Conservation (phyloP, 2,113 vertebrate genomes). For the Phalacrocorax pelagicus region DNA sequence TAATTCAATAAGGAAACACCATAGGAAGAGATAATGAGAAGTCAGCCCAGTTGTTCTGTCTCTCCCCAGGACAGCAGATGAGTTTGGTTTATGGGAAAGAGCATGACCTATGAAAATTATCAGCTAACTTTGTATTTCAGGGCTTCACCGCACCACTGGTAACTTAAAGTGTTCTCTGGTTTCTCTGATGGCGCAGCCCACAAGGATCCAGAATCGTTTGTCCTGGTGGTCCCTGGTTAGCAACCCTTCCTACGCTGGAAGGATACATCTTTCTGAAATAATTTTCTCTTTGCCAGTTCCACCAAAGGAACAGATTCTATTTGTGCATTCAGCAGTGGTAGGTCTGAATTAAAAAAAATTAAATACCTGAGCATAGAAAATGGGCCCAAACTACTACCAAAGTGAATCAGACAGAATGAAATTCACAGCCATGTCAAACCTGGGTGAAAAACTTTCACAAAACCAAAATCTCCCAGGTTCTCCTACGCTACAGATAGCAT, state of each 20-base stretch:
- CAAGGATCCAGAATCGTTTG: background rate
- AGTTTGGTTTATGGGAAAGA: slow-evolving; percentile 71
- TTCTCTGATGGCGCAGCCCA: background rate
- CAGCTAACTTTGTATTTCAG: slow-evolving; percentile 39
- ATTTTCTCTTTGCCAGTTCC: background rate
- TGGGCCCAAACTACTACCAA: background rate
- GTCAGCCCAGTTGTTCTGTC: slow-evolving; percentile 73
- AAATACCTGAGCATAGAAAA: background rate
- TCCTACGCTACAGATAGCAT: accelerated
- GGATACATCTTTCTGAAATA: background rate
- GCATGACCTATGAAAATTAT: slow-evolving; percentile 67
- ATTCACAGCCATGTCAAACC: background rate
- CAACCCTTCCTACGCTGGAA: background rate
- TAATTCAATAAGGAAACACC: slow-evolving; percentile 86
- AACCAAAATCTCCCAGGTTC: background rate
- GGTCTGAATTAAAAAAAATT: background rate
- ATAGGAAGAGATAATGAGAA: slow-evolving; percentile 78
- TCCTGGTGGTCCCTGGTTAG: background rate
- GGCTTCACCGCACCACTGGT: background rate
- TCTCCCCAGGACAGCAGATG: slow-evolving; percentile 72
- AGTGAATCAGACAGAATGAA: background rate
- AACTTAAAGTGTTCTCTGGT: background rate
- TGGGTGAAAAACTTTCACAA: background rate
- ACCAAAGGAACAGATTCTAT: background rate
- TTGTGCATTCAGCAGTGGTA: background rate